These are phyloP conservation scores for Torymus aiolomorphi DNA, from an alignment of 2,888 invertebrate species.

Conservation along the genomic window DNA sequence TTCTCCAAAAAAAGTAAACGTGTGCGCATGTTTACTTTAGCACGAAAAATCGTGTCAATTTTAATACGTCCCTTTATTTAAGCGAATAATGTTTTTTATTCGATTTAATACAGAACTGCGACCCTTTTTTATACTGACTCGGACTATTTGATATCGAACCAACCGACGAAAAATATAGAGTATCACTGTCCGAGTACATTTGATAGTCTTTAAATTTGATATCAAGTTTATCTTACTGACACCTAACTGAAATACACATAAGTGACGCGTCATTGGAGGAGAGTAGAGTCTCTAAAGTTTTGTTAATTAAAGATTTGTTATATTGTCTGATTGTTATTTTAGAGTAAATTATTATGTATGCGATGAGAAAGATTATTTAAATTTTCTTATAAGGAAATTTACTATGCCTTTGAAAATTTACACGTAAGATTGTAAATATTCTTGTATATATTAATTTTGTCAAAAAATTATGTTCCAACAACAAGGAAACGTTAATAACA, in stretches of 20 bases:
- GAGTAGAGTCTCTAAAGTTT: constrained; percentile 63
- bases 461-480: constrained; percentile 60
- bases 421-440: constrained; percentile 69
- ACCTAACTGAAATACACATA: constrained; percentile 27
- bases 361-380: constrained; percentile 62
- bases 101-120: constrained; percentile 62
- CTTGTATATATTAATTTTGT: constrained; percentile 66
- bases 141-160: constrained; percentile 19
- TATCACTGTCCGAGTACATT: constrained; percentile 29
- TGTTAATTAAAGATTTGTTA: constrained; percentile 71
- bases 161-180: constrained; percentile 1
- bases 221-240: constrained; percentile 18
- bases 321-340: constrained; percentile 65
- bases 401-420: constrained; percentile 61
- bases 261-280: constrained; percentile 26
- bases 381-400: constrained; percentile 60
- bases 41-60: constrained; percentile 66
- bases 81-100: constrained; percentile 62
- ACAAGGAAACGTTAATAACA: constrained; percentile 60
- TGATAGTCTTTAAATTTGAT: constrained; percentile 9
- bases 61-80: constrained; percentile 70
- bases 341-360: constrained; percentile 70
- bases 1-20: neutral
- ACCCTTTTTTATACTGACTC: constrained; percentile 47
- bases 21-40: constrained; percentile 55